Base-by-base conservation (phyloP, 2,113 vertebrate species). In the Sisor rabdophorus region DNA sequence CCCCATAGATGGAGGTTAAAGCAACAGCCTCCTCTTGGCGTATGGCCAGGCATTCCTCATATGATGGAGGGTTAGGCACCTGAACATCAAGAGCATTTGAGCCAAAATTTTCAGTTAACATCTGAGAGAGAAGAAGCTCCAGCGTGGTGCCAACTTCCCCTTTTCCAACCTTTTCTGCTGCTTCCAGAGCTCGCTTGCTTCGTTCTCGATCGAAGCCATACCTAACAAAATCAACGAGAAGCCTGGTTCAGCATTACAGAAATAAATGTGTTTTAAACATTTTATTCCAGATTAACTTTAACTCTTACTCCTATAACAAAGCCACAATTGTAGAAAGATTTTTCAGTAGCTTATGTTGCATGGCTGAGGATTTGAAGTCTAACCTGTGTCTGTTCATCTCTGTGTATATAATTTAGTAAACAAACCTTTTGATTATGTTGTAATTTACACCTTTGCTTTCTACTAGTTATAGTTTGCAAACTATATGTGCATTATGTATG, bases 1-100 rank as follows among this genome's bases (percentile, higher is more conserved):
- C 93, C 16, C 94, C 95, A 16, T 90, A 98, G 73, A 99, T 99
- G n/a, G 97, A 96, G 47, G 65, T 76, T 10, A 99, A 94, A 44
- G 91, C 97, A 75, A 98, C 85, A 11, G 93, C 93, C 82, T 99
- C 97, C 78, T 98, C 97, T 81, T 94, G 93, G 60, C 94, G 91
- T 81, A 94, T 92, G 56, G 89, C 92, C 69, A 94, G 74, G 85
- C 94, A 96, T 60, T 98, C 95, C 53, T 93, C 90, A 81, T 86
- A 81, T 59, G 87, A 88, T 17, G 91, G 56, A 1, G 28, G 83
- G 47, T 78, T 79, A 0, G 89, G 87, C 26, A 85, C 84, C 44
- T 90, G 81, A 0, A 90, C 84, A 65, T 84, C 60, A 30, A 91
- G 82, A 36, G 92, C 89, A 75, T 87, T 87, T 70, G 91, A 89